Evolutionary conservation across 2,888 invertebrate genomes (phyloP).

Genomic region (Dynastes grantii): DNA sequence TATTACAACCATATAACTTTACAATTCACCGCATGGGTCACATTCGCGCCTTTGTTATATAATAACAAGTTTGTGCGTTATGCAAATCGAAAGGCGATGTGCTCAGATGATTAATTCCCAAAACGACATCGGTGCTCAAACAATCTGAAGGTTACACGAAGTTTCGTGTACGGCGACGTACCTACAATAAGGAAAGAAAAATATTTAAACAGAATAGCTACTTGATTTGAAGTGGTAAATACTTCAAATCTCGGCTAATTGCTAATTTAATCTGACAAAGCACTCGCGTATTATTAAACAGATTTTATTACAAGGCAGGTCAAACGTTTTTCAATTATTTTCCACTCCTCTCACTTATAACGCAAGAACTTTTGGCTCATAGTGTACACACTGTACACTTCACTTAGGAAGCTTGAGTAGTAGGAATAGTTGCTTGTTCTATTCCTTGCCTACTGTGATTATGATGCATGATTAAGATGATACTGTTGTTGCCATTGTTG

Average conservation of each 20-base stretch:
- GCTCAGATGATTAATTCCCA: constrained; percentile 46
- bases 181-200: background rate
- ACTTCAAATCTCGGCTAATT: background rate
- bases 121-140: constrained; percentile 47
- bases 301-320: too few relatives aligned
- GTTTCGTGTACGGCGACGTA: constrained; percentile 1
- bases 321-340: too few relatives aligned
- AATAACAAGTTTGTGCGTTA: constrained; percentile 44
- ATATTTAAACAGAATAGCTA: constrained; percentile 2
- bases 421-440: too few relatives aligned
- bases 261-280: background rate
- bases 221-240: background rate
- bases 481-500: constrained; percentile 22
- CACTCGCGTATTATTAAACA: background rate
- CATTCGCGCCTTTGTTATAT: constrained; percentile 46
- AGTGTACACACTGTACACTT: too few relatives aligned
- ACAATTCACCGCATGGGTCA: constrained; percentile 42
- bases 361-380: background rate
- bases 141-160: constrained; percentile 47
- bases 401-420: too few relatives aligned
- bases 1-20: constrained; percentile 39
- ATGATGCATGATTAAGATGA: constrained; percentile 21
- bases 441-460: too few relatives aligned
- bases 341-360: background rate
- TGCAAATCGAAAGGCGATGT: constrained; percentile 46